Evolutionary conservation across 1,140 invertebrate species (phyloP).

Genomic region (Doryteuthis pealeii): DNA sequence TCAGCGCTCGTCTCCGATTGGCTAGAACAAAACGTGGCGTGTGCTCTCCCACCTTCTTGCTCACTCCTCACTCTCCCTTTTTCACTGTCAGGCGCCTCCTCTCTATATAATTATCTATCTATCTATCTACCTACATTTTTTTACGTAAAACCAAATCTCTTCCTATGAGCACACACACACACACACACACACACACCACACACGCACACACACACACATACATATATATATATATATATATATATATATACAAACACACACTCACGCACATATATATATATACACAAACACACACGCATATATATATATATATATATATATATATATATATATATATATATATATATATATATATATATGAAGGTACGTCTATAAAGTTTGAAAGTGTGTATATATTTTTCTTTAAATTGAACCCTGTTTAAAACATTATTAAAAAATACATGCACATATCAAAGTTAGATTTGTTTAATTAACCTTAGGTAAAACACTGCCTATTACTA

Average conservation of each 20-base stretch:
- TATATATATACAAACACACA: neutral
- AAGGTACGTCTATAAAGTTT: neutral
- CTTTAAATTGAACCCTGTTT: neutral
- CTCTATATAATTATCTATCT: neutral
- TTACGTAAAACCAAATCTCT: neutral
- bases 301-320: neutral
- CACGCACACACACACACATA: neutral
- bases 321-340: constrained; percentile 4
- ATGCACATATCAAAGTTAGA: neutral
- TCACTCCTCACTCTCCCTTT: neutral
- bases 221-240: neutral
- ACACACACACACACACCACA: neutral
- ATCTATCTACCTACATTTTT: neutral
- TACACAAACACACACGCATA: too few species aligned
- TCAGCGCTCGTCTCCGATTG: neutral
- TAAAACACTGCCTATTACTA: neutral
- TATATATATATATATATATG: neutral
- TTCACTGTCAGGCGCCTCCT: neutral
- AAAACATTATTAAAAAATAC: neutral
- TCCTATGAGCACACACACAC: neutral
- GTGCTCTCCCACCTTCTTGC: neutral
- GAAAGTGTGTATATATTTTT: neutral
- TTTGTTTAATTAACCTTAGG: neutral
- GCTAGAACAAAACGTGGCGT: neutral
- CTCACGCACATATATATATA: too few species aligned